Conservation (phyloP, 2,113 vertebrate genomes). For the Corythornis vintsioides region DNA sequence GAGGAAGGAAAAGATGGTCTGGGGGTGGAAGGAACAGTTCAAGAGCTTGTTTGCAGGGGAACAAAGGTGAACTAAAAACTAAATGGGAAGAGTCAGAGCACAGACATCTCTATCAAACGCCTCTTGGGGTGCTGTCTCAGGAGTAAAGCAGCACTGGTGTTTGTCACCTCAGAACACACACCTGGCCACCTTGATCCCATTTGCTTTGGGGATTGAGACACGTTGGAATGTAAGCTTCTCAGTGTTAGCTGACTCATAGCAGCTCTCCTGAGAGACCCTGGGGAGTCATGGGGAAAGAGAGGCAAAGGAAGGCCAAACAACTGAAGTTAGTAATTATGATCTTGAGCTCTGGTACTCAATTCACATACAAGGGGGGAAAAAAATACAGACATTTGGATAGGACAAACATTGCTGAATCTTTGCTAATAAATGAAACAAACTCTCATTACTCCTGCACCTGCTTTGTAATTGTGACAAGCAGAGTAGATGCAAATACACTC, state of each 20-base stretch:
- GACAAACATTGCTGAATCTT: neutral
- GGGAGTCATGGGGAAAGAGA: neutral
- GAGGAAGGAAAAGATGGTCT: neutral
- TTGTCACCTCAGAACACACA: neutral
- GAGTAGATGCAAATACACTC: slow-evolving; percentile 9
- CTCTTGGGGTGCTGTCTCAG: neutral
- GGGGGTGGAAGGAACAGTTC: neutral
- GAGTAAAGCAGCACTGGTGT: neutral
- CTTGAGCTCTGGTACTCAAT: neutral
- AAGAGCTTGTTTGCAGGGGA: neutral
- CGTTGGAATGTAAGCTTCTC: neutral
- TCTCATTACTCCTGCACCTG: slow-evolving; percentile 20
- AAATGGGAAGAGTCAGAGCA: neutral
- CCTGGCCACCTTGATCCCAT: neutral
- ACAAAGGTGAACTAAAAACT: neutral
- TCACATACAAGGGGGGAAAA: neutral
- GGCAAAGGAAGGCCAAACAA: neutral
- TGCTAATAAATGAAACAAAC: slow-evolving; percentile 1
- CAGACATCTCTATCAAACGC: neutral
- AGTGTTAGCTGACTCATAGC: neutral
- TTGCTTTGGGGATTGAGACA: neutral
- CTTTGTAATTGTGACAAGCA: slow-evolving; percentile 44
- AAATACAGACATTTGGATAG: neutral
- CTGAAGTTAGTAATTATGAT: neutral
- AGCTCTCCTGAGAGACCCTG: neutral